Evolutionary conservation across 2,113 vertebrate species (phyloP), one percentile per base, ranked within the genome.

Genomic region (Antechinus stuartii): DNA sequence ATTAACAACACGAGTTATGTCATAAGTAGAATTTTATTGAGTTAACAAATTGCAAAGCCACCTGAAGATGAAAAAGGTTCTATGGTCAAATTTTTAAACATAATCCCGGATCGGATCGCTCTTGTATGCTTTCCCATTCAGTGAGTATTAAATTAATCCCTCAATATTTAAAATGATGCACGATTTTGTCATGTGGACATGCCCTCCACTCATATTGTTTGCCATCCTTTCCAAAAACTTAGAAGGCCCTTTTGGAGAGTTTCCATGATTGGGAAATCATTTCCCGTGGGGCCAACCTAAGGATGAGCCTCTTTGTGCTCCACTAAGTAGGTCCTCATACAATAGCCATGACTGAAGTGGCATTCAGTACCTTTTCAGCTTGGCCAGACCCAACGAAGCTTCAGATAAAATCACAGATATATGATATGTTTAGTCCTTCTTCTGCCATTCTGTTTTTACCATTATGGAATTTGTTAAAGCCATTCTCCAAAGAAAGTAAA

Each of bases 1-100:
- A 97, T 98, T 98, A 97, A 89, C 95, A 92, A 96, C 93, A 94
- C 25, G 55, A 98, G 47, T 98, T 98, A 97, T 95, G 53, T 93
- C 98, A 96, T 93, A 98, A 98, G 25, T 35, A 2, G 94, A 97
- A 98, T 97, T 97, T 96, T 98, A 94, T 96, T 97, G 94, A 97
- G 97, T 96, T 97, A 96, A 52, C 94, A 98, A 98, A 98, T 97
- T 98, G 55, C 61, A 97, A 98, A 96, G 93, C 94, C 52, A 8
- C 76, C 96, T 97, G 10, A 92, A 98, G 61, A 97, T 92, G 95
- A 95, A 95, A 96, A 95, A 55, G 50, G 54, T 92, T 96, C 61
- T 96, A 91, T 92, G 55, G 57, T 25, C 76, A 61, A 0, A 93
- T 96, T 98, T 94, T 97, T 97, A 98, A 98, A 92, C 96, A 93